Conservation (phyloP, 2,888 invertebrate genomes). For the Ormyrus nitidulus region DNA sequence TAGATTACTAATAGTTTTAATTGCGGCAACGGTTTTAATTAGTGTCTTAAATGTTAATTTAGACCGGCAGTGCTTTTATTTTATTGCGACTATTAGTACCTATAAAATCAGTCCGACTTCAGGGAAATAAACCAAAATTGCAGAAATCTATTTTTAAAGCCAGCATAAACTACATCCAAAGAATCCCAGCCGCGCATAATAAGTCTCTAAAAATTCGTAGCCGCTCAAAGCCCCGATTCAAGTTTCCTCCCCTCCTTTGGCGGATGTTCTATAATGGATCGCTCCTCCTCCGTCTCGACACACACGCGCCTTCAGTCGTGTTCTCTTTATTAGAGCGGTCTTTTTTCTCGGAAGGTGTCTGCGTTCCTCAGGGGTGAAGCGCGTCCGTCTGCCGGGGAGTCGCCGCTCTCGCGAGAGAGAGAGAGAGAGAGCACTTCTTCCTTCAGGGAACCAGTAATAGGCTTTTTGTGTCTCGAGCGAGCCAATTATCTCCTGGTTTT, state of each 20-base stretch:
- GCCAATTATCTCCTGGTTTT: too few relatives aligned
- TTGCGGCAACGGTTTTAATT: too few relatives aligned
- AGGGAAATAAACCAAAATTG: too few relatives aligned
- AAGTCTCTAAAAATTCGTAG: too few relatives aligned
- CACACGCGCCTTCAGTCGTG: not conserved
- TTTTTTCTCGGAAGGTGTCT: constrained; percentile 49
- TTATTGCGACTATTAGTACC: too few relatives aligned
- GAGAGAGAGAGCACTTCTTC: not conserved
- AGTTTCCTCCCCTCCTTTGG: not conserved
- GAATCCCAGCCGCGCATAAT: too few relatives aligned
- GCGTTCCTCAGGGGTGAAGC: not conserved
- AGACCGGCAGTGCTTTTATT: too few relatives aligned
- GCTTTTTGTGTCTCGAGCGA: constrained; percentile 31
- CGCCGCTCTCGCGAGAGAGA: not conserved
- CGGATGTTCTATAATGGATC: constrained; percentile 43
- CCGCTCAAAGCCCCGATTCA: not conserved
- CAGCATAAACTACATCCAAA: too few relatives aligned
- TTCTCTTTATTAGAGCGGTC: constrained; percentile 34
- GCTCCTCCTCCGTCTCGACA: not conserved
- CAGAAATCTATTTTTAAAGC: too few relatives aligned
- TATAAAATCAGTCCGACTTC: too few relatives aligned
- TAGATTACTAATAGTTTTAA: too few relatives aligned
- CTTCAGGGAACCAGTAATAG: constrained; percentile 48
- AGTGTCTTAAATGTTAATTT: too few relatives aligned
- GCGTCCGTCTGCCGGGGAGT: not conserved